phyloP scores from a whole-genome alignment of 2,113 vertebrate genomes.

The Ancistrus triradiatus region DNA sequence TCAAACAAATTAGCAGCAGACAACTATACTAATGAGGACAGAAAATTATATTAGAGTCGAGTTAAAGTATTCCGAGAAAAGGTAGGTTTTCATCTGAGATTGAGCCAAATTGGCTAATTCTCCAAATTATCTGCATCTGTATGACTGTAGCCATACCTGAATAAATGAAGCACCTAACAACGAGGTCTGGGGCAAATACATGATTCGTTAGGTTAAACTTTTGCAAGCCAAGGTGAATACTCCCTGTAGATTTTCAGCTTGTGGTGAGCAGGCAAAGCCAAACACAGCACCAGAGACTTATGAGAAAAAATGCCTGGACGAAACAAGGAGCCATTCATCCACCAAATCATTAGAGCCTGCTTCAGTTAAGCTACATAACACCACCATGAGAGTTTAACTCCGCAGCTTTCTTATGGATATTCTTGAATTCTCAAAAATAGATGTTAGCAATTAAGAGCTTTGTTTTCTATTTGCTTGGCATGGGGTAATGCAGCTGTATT shows the following conservation, averaged over 20 bases:
- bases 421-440: conserved; percentile 21
- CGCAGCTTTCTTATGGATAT: conserved; percentile 4
- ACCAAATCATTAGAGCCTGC: conserved; percentile 56
- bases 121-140: neutral
- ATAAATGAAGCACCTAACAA: neutral
- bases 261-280: conserved; percentile 47
- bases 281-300: conserved; percentile 56
- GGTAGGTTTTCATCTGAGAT: neutral
- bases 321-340: conserved; percentile 73
- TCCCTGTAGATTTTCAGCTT: conserved; percentile 40
- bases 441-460: conserved; percentile 29
- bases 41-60: neutral
- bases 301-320: conserved; percentile 58
- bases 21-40: too few relatives aligned
- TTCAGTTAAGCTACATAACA: conserved; percentile 47
- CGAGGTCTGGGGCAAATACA: neutral
- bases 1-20: too few relatives aligned
- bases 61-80: neutral
- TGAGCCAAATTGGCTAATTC: neutral
- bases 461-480: conserved; percentile 5
- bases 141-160: neutral
- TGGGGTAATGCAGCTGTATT: conserved; percentile 20
- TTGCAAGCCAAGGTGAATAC: too few relatives aligned
- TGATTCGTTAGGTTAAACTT: too few relatives aligned
- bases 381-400: conserved; percentile 44